A percentile compares a stretch with the other conserved stretches of the same genome.
phyloP scores from a whole-genome alignment of 2,113 vertebrate genomes.

The Oryzias woworae region DNA sequence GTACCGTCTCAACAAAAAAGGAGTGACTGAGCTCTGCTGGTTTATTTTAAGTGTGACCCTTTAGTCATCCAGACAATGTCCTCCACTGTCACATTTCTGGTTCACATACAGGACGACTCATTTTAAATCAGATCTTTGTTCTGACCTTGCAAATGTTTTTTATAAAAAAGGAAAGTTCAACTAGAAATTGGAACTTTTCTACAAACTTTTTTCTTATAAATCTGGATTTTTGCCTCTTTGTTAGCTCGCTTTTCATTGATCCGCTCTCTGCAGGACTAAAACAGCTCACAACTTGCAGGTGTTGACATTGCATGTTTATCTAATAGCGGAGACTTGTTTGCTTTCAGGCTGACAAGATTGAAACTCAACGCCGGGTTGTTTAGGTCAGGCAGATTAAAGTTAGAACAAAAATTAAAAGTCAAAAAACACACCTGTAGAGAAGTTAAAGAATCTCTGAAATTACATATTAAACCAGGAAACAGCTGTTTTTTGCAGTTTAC shows the following conservation, averaged over 20 bases:
- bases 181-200: too few relatives aligned
- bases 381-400: not conserved
- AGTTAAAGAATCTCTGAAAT: too few relatives aligned
- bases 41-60: slow-evolving; percentile 43
- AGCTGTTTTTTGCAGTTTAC: too few relatives aligned
- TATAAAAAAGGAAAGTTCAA: not conserved
- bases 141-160: not conserved
- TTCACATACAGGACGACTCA: not conserved
- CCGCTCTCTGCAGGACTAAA: not conserved
- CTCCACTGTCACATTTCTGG: not conserved
- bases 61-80: slow-evolving; percentile 39
- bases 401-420: not conserved
- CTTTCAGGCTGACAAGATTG: not conserved
- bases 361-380: not conserved
- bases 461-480: too few relatives aligned
- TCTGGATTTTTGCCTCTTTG: too few relatives aligned
- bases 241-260: too few relatives aligned
- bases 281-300: not conserved
- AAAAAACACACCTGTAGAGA: not conserved
- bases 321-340: slow-evolving; percentile 6
- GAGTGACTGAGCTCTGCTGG: not conserved
- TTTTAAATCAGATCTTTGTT: slow-evolving; percentile 2
- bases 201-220: too few relatives aligned
- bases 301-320: slow-evolving; percentile 10
- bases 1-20: too few relatives aligned